Conservation (phyloP, 2,797 vertebrate species). For the Sebastes hubbsi region DNA sequence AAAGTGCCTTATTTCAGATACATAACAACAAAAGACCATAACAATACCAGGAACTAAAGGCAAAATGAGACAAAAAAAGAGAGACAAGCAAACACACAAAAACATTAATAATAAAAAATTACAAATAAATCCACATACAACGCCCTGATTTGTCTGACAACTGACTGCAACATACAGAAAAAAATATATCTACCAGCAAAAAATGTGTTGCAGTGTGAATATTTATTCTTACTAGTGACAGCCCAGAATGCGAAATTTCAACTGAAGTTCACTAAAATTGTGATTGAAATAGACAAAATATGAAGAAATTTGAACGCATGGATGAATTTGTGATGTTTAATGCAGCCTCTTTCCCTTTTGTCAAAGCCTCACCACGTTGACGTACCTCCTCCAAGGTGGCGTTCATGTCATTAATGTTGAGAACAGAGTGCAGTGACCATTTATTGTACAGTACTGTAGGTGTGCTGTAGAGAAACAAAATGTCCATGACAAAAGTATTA, state of each 20-base stretch:
- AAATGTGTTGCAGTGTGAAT: background rate
- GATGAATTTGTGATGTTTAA: background rate
- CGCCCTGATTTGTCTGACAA: background rate
- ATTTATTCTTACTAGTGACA: background rate
- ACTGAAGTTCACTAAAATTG: background rate
- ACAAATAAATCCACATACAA: no score
- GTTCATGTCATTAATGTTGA: constrained; percentile 12
- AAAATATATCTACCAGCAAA: background rate
- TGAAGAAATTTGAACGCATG: background rate
- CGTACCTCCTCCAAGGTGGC: constrained; percentile 5
- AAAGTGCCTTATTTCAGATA: no score
- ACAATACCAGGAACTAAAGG: no score
- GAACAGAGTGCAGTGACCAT: constrained; percentile 14
- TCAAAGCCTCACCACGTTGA: constrained; percentile 14
- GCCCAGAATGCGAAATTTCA: background rate
- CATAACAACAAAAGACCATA: no score
- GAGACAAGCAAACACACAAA: no score
- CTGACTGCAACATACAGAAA: background rate
- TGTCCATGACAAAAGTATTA: constrained; percentile 7
- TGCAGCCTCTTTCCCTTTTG: background rate
- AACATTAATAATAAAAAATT: no score
- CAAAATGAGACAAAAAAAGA: no score
- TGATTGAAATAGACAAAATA: background rate
- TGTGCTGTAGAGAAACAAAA: constrained; percentile 25
- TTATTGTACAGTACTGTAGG: background rate